A percentile compares a stretch with the other conserved stretches of the same genome.
phyloP scores from a whole-genome alignment of 2,797 vertebrate genomes.

The Garrulus glandarius region DNA sequence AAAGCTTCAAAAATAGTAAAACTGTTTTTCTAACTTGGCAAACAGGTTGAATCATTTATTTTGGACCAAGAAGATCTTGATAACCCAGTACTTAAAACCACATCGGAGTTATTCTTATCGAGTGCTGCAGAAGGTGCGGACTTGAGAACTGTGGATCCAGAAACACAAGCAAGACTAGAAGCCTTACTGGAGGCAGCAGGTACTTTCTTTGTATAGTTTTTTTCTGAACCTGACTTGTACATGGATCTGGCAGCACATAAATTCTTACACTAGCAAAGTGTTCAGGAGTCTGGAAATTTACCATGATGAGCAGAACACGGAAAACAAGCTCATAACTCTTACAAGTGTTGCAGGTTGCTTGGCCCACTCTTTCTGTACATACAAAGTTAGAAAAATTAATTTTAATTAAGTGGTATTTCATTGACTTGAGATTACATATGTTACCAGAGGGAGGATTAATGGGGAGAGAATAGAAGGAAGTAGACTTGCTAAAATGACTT shows the following conservation, averaged over 20 bases:
- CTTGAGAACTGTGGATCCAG: conserved; percentile 96
- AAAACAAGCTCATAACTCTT: neutral
- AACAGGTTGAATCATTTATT: conserved; percentile 98
- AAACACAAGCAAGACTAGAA: conserved; percentile 97
- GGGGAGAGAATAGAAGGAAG: neutral
- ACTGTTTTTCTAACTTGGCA: conserved; percentile 28
- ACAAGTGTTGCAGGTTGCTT: neutral
- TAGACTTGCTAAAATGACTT: neutral
- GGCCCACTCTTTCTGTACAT: neutral
- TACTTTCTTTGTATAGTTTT: conserved; percentile 57
- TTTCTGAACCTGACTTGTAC: neutral
- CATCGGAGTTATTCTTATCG: conserved; percentile 95
- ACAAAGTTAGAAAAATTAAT: neutral
- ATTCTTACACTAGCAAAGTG: neutral
- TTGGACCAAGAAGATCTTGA: conserved; percentile 99
- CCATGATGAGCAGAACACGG: neutral
- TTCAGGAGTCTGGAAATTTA: neutral
- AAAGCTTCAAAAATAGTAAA: neutral
- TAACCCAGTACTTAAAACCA: conserved; percentile 98
- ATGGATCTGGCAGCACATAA: neutral
- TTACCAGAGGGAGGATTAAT: neutral
- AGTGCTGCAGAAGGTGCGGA: conserved; percentile 94
- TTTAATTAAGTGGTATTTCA: neutral
- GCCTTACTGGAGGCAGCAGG: conserved; percentile 97
- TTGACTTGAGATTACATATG: neutral